Base-by-base conservation (phyloP, 2,888 invertebrate species). In the Orgyia antiqua region DNA sequence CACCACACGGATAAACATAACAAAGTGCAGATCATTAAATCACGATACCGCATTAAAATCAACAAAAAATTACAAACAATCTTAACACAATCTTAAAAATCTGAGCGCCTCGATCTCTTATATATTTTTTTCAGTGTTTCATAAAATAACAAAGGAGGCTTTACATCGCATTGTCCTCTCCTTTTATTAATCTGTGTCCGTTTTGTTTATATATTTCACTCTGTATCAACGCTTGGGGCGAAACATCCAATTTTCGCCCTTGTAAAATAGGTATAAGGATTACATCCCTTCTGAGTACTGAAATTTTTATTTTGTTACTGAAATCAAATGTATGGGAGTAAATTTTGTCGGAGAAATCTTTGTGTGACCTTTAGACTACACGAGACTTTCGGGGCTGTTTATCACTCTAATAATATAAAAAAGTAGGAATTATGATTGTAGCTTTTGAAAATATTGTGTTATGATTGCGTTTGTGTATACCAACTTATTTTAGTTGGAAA, bases 41-140 rank as follows among this genome's bases (percentile, higher is more conserved):
- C 9, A 12, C 12, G 2, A 7, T 24, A 2, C 24, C 2, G 7
- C 10, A 29, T 24, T 29, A 10, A 27, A 36, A 30, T 30, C 10
- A 18, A 29, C 10, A 18, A 9, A 24, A 5, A 29, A 18, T 12
- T 19, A 28, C 7, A 36, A 17, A 19, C n/a, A n/a, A 17, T 30
- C 33, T 24, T 24, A 35, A 33, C 33, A 23, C 29, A 38, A 40
- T 45, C 36, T 31, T 34, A 25, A 27, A 12, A 41, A 51, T 36
- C 25, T 24, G 24, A 26, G 25, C 33, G 27, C 33, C 31, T 36
- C 13, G 32, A 39, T 31, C 32, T 29, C 30, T 34, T 42, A 39
- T 41, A n/a, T n/a, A 52, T 45, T 51, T 50, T 53, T 49, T 46
- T 46, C 46, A 43, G 31, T 36, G 36, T 50, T 53, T 39, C 36